Conservation (phyloP, 1,140 invertebrate genomes). For the Ylistrum balloti region DNA sequence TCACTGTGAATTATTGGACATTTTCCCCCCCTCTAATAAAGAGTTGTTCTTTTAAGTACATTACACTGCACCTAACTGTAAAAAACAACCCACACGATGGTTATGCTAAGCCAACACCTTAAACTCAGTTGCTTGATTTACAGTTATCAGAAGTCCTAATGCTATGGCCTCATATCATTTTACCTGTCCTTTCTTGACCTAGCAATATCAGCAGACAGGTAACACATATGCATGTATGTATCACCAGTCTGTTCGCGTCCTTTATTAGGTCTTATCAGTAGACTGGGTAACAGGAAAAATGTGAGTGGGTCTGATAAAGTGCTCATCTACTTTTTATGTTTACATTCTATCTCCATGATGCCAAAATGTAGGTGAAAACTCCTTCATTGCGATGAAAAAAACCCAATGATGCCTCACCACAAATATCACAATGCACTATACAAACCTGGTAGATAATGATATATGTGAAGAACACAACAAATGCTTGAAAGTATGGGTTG, state of each 20-base stretch:
- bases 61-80: neutral
- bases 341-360: neutral
- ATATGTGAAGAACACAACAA: constrained; percentile 96
- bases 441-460: constrained; percentile 95
- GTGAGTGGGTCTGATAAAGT: neutral
- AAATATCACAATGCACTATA: no score
- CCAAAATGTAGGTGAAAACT: no score
- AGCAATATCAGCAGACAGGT: neutral
- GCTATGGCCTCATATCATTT: neutral
- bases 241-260: neutral
- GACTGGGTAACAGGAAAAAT: neutral
- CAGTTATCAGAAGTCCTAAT: neutral
- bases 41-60: no score
- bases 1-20: no score
- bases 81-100: neutral
- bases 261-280: neutral
- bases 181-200: constrained; percentile 2
- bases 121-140: neutral
- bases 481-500: constrained; percentile 89
- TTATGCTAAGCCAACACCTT: neutral
- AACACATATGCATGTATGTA: neutral
- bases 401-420: no score
- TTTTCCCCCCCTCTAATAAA: no score
- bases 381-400: no score
- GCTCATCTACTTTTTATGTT: neutral